Base-by-base conservation (phyloP, 2,888 invertebrate species). In the Linnaemya tessellans region DNA sequence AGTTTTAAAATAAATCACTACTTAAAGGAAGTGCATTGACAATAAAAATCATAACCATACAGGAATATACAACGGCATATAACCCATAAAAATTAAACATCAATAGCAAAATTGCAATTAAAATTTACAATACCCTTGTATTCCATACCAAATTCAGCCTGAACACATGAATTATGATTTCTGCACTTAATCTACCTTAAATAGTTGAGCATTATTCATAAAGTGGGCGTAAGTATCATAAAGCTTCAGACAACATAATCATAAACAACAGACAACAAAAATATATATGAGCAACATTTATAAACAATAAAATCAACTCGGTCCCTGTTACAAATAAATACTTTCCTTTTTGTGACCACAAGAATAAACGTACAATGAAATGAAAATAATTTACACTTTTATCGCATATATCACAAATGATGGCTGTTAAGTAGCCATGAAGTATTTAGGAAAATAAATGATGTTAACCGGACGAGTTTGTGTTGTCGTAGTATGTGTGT, bases 371-470 rank as follows among this genome's bases (percentile, higher is more conserved):
- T 35, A 46, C 22, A 80, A 68, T 43, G 22, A 73, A 73, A 80
- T 22, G 67, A 82, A 73, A 82, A 81, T 85, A 85, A 78, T 85
- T 85, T 78, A 82, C 78, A 85, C 82, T 81, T 82, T 85, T 78
- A 85, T 79, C 68, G 64, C 74, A 85, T 79, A 82, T 74, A 81
- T 74, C 78, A 64, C 68, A 84, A 77, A 81, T 78, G 73, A 79
- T 74, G 74, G 68, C 84, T 74, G 79, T 67, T 85, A 82, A 85
- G 82, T 82, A 79, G 82, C 82, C 79, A 82, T 82, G 74, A 85
- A 82, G 82, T 79, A 85, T 85, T 82, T 82, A 75, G 65, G 65
- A 64, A 68, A 75, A 85, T 82, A 82, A 79, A 84, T 81, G 68
- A 62, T 74, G 41, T 67, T 56, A 74, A 70, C 70, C 30, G 25